These are phyloP conservation scores for Nycticryphes semicollaris DNA, from an alignment of 2,113 vertebrate species.

Conservation along the genomic window DNA sequence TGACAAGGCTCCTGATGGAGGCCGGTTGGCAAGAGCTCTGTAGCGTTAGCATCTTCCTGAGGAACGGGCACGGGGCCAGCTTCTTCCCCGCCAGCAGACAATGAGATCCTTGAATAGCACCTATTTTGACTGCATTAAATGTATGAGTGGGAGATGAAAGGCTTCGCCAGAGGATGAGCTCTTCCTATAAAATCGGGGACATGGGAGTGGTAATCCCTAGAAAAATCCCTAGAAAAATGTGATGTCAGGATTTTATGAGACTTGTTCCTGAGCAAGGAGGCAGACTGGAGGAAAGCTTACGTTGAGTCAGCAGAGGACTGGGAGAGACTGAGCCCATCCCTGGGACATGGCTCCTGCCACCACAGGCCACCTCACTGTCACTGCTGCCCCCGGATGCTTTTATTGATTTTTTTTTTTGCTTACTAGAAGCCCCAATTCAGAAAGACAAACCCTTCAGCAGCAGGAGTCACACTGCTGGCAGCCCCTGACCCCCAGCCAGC, in stretches of 20 bases:
- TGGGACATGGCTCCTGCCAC: not conserved
- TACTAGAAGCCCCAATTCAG: not conserved
- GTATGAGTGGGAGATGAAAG: not conserved
- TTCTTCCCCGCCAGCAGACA: not conserved
- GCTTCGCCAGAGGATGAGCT: not conserved
- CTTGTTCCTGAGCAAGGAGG: not conserved
- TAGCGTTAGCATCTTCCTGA: not conserved
- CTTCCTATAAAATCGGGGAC: not conserved
- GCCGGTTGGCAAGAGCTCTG: not conserved
- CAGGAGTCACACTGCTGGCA: not conserved
- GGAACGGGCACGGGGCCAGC: not conserved
- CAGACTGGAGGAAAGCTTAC: not conserved
- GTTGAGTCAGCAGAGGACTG: not conserved
- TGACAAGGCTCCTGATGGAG: not conserved
- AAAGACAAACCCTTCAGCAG: not conserved
- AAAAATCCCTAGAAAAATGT: conserved; percentile 18
- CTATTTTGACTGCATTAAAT: not conserved
- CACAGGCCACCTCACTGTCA: not conserved
- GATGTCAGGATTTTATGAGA: not conserved
- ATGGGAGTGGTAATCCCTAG: not conserved
- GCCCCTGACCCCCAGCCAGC: not conserved
- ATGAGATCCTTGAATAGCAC: not conserved
- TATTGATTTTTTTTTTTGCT: not conserved
- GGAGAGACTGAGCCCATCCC: not conserved
- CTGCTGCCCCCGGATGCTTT: not conserved